These are phyloP conservation scores for Paracanthobrama guichenoti DNA, from an alignment of 2,113 vertebrate species.

Conservation along the genomic window DNA sequence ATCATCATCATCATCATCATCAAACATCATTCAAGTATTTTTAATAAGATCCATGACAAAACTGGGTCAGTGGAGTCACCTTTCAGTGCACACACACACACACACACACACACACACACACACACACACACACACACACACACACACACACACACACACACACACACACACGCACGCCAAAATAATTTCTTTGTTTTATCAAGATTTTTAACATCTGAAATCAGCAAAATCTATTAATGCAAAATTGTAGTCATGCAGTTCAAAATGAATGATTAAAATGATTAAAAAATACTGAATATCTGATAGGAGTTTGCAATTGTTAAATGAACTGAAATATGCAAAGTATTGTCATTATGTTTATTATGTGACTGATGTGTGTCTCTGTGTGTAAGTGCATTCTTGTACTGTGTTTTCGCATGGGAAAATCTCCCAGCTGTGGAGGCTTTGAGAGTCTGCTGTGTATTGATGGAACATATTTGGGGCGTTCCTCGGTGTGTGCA, in stretches of 20 bases:
- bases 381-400: constrained; percentile 32
- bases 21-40: constrained; percentile 37
- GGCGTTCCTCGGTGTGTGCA: constrained; percentile 65
- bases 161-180: no score
- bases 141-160: background rate
- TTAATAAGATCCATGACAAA: constrained; percentile 33
- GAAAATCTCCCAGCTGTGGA: constrained; percentile 68
- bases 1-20: constrained; percentile 23
- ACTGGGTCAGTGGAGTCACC: constrained; percentile 4
- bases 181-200: no score
- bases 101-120: background rate
- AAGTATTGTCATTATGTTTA: background rate
- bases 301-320: background rate
- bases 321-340: background rate
- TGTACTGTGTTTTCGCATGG: constrained; percentile 65
- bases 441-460: constrained; percentile 62
- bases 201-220: background rate
- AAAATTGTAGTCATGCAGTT: background rate
- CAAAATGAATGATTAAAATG: background rate
- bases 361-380: constrained; percentile 14
- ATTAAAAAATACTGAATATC: background rate
- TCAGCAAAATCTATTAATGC: background rate
- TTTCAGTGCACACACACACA: constrained; percentile 20
- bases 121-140: constrained; percentile 15
- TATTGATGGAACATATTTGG: constrained; percentile 72